These are phyloP conservation scores for Ephialtes manifestator DNA, from an alignment of 2,888 invertebrate species.

Conservation along the genomic window DNA sequence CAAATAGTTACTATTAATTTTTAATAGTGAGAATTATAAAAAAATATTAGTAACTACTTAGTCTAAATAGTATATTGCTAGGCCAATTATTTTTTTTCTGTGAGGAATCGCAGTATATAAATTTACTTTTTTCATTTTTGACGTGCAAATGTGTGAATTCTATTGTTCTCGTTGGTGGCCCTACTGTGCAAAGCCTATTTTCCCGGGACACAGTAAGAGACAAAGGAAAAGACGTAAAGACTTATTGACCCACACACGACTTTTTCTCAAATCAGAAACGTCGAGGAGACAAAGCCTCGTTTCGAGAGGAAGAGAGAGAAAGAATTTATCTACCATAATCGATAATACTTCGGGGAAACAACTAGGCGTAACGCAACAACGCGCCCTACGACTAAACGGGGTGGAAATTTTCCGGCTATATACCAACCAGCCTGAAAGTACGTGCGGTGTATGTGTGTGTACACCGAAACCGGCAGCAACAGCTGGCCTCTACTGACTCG, in stretches of 20 bases:
- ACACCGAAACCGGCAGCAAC: slow-evolving; percentile 54
- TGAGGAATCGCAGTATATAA: no score
- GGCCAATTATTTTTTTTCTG: no score
- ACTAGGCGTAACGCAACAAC: slow-evolving; percentile 51
- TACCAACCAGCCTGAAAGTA: not conserved
- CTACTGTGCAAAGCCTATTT: no score
- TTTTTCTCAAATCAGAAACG: slow-evolving; percentile 7
- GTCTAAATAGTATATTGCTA: no score
- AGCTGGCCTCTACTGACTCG: slow-evolving; percentile 61
- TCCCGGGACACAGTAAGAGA: not conserved
- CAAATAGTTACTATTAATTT: no score
- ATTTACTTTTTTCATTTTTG: no score
- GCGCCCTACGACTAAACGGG: slow-evolving; percentile 41
- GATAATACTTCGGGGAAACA: slow-evolving; percentile 44
- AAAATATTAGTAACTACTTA: no score
- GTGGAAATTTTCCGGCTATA: slow-evolving; percentile 61
- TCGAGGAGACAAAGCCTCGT: slow-evolving; percentile 10
- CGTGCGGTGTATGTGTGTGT: slow-evolving; percentile 31
- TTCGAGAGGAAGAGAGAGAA: slow-evolving; percentile 7
- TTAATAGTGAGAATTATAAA: no score
- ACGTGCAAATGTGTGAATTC: no score
- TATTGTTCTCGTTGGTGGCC: no score
- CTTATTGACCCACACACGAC: slow-evolving; percentile 14
- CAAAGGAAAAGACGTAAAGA: slow-evolving; percentile 21
- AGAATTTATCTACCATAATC: slow-evolving; percentile 44